Evolutionary conservation across 2,888 invertebrate species (phyloP), one percentile per base, ranked within the genome.

Genomic region (Fragum sueziense): DNA sequence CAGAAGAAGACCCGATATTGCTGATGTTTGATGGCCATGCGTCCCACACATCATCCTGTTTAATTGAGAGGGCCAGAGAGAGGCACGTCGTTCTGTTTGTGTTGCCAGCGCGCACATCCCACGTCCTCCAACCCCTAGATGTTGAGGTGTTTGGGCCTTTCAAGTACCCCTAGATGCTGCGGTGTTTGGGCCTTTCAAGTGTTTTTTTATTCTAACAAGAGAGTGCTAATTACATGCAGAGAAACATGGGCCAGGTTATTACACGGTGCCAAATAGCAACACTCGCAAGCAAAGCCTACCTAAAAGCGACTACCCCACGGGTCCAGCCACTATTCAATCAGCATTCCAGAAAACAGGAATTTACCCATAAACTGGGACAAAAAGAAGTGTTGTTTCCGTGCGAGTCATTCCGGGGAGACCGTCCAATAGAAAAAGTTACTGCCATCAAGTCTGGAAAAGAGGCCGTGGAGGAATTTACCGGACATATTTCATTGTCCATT

Each of bases 201-300:
- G 2, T 0, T 68, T 37, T n/a, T n/a, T n/a, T n/a, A n/a, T 79
- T 73, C 51, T 70, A 79, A 9, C 25, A 11, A 20, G 70, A 65
- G 27, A 65, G 67, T 51, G 22, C 57, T 0, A 25, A 14, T 22
- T 84, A 57, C 52, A 76, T 84, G 79, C 25, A 84, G 61, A 61
- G 52, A 31, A 81, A 88, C 85, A 88, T 89, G 6, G 92, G 91
- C 6, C 91, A 90, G 87, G 87, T 90, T 1, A 77, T 93, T 20
- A 88, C 86, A 11, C 33, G 72, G n/a, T 81, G 76, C 33, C 73
- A 79, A 7, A 61, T 84, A 4, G 51, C 67, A 9, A 33, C 51
- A 11, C 27, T 86, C 14, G 75, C 85, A 29, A 69, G 67, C 20
- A 68, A 73, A 62, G 84, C 84, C 1, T 80, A 78, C 51, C 6